Evolutionary conservation across 2,113 vertebrate species (phyloP).

Genomic region (Leiothrix lutea): DNA sequence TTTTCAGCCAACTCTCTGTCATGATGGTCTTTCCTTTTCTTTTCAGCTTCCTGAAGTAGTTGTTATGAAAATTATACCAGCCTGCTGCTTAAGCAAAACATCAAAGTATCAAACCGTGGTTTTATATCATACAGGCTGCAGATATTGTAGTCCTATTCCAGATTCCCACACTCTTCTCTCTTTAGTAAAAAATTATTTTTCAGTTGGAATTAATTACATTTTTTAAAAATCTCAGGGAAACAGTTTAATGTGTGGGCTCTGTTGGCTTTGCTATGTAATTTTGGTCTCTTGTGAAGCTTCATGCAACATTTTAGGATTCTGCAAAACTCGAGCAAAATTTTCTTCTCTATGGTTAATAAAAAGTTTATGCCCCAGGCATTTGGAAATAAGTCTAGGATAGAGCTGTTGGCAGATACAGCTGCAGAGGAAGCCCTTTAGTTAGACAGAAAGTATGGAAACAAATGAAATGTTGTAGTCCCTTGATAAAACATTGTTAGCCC

Average conservation of each 20-base stretch:
- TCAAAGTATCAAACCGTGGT: background rate
- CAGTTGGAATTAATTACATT: background rate
- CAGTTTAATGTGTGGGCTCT: background rate
- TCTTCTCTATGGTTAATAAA: background rate
- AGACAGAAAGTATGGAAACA: background rate
- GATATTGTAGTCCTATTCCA: background rate
- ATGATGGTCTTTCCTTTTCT: background rate
- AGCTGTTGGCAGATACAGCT: background rate
- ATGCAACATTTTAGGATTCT: accelerated
- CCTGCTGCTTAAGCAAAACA: background rate
- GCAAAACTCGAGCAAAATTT: background rate
- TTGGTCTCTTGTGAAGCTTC: background rate
- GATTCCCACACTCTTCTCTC: background rate
- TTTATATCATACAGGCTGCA: background rate
- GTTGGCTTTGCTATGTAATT: background rate
- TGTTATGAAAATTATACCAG: background rate
- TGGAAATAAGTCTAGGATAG: background rate
- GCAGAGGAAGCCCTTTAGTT: background rate
- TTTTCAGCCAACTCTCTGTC: background rate
- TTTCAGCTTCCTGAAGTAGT: background rate
- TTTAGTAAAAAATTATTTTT: background rate
- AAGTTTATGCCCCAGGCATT: background rate
- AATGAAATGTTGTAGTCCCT: background rate
- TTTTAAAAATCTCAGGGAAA: background rate
- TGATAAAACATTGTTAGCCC: background rate